A percentile compares a stretch with the other conserved stretches of the same genome.
phyloP scores from a whole-genome alignment of 2,888 invertebrate species.

The Pyrrhosoma nymphula region DNA sequence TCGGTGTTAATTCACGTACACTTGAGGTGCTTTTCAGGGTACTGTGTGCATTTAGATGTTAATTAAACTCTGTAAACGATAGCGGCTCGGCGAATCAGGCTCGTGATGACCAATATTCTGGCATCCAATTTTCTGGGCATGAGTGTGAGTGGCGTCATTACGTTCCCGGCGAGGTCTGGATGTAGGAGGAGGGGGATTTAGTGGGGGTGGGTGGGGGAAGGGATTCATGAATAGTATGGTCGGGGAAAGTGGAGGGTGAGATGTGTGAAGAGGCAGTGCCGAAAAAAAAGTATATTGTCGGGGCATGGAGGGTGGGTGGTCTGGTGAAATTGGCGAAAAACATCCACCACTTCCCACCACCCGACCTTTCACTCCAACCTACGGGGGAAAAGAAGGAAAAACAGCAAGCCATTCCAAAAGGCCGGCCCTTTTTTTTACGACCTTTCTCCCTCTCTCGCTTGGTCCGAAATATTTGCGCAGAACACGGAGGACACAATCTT shows the following conservation, averaged over 20 bases:
- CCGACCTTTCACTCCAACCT: neutral
- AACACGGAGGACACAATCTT: neutral
- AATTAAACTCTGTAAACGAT: no score
- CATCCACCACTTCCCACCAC: no score
- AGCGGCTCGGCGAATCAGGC: neutral
- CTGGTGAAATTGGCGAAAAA: constrained; percentile 20
- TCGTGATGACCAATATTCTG: neutral
- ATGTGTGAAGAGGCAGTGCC: neutral
- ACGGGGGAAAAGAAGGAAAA: neutral
- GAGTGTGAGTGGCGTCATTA: neutral
- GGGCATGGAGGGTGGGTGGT: neutral
- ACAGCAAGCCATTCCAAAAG: neutral
- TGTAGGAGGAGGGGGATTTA: no score
- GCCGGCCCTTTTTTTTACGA: constrained; percentile 21
- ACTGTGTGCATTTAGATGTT: no score
- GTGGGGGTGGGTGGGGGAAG: neutral
- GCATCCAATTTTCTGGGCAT: neutral
- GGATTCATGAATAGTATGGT: neutral
- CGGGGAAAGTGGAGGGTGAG: neutral
- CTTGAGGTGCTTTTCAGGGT: no score
- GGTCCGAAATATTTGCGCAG: constrained; percentile 54
- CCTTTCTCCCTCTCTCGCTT: neutral
- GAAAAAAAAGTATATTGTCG: neutral
- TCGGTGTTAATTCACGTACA: no score
- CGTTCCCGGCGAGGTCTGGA: neutral